Conservation (phyloP, 2,888 invertebrate species). For the Crossocerus cetratus region DNA sequence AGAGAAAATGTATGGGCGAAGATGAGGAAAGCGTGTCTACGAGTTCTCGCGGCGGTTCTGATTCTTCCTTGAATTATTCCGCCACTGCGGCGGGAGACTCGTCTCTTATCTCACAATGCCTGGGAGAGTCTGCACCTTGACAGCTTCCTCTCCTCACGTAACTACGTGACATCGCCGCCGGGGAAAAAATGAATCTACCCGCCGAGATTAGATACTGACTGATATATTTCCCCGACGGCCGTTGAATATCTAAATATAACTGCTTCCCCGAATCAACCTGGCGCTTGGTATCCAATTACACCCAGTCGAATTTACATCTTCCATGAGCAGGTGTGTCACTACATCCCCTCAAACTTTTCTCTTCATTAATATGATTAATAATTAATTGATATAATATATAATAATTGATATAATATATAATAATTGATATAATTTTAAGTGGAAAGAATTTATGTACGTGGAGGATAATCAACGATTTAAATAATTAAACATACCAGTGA, state of each 20-base stretch:
- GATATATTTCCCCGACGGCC: constrained; percentile 34
- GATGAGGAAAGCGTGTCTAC: constrained; percentile 19
- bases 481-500: too few relatives aligned
- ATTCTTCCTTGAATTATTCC: constrained; percentile 53
- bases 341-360: too few relatives aligned
- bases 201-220: constrained; percentile 20
- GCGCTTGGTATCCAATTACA: too few relatives aligned
- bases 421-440: too few relatives aligned
- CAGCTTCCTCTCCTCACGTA: constrained; percentile 40
- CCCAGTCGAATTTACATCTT: too few relatives aligned
- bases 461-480: too few relatives aligned
- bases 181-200: constrained; percentile 37
- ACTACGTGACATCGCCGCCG: constrained; percentile 16
- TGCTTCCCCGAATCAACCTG: neutral
- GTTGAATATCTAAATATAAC: constrained; percentile 38
- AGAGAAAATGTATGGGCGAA: constrained; percentile 14
- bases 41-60: neutral
- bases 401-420: too few relatives aligned
- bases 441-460: too few relatives aligned
- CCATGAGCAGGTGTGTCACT: too few relatives aligned
- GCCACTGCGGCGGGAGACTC: neutral
- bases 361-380: too few relatives aligned
- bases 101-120: constrained; percentile 29
- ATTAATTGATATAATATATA: too few relatives aligned
- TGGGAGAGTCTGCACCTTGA: constrained; percentile 24